phyloP scores from a whole-genome alignment of 92 coral and sea anemone species.

The Muricea muricata region DNA sequence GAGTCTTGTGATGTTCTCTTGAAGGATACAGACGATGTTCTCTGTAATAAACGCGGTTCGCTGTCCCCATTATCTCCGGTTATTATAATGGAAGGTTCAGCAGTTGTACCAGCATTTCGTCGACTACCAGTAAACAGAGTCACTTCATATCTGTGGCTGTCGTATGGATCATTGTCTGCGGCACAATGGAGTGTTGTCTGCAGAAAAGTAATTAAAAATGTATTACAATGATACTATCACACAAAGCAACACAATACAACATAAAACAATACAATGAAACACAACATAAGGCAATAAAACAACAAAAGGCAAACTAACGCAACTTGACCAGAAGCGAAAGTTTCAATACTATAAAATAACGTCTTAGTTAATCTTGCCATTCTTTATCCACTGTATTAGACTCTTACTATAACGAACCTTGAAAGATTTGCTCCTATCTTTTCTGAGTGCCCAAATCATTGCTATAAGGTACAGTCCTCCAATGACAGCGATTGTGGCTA shows the following conservation, averaged over 20 bases:
- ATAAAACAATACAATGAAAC: neutral
- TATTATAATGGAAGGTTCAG: conserved; percentile 78
- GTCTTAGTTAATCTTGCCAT: neutral
- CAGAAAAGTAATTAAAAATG: neutral
- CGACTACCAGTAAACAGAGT: conserved; percentile 90
- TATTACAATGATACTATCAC: too few species aligned
- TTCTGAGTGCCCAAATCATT: conserved; percentile 84
- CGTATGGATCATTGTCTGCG: conserved; percentile 77
- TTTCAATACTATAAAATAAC: too few species aligned
- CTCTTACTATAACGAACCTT: conserved; percentile 71
- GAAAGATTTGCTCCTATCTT: conserved; percentile 71
- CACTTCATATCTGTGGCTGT: conserved; percentile 83
- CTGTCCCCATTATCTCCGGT: conserved; percentile 87
- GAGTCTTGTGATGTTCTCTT: conserved; percentile 86
- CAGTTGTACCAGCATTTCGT: conserved; percentile 78
- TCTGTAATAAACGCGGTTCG: conserved; percentile 73
- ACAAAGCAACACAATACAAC: neutral
- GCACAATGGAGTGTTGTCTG: conserved; percentile 70
- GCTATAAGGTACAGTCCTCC: conserved; percentile 74
- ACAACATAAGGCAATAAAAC: too few species aligned
- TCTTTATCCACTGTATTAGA: too few species aligned
- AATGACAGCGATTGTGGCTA: conserved; percentile 79
- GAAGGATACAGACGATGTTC: conserved; percentile 64
- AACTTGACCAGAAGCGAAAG: too few species aligned
- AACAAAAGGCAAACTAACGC: too few species aligned